Base-by-base conservation (phyloP, 2,113 vertebrate species). In the Cacatua alba region DNA sequence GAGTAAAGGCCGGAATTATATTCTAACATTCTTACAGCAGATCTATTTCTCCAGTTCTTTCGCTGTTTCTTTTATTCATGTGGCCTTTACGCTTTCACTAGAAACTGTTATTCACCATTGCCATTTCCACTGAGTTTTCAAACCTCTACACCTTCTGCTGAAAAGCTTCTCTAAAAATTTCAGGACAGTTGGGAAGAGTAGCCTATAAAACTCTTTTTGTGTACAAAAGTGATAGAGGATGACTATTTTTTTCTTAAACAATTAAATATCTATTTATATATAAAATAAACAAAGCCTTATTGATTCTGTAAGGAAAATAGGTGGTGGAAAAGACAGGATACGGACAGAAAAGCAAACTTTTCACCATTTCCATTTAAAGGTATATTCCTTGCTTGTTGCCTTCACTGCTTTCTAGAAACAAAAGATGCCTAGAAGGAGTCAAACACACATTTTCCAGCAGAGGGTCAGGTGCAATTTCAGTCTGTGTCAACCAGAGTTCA, bases 101-200 rank as follows among this genome's bases (percentile, higher is more conserved):
- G 67, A 90, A 96, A 92, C 90, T 90, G 55, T 41, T 92, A 75
- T 92, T 95, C 10, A 20, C 68, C 71, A 64, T 48, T 94, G 69
- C 68, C 46, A 41, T 52, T 95, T 95, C 79, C 67, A 91, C 69
- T 62, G 90, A 96, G 41, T 95, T 97, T 94, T 94, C 86, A 95
- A 84, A 83, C 15, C 31, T 95, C 41, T 85, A 37, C 10, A 91
- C 29, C 26, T 77, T 31, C 53, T 93, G 53, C 69, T 79, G 81
- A 92, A 83, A 96, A 97, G 81, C 35, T 94, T 93, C 93, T 94
- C 88, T 91, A 60, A 95, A 96, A 97, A 89, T 46, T 84, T 94
- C 92, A 95, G 68, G 77, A 92, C 59, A 75, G 12, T 28, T 43
- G 64, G 68, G 62, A 94, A 87, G 31, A 67, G 18, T 28, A 93